phyloP scores from a whole-genome alignment of 35 echinoderm and acorn worm genomes.

The Nesometra sesokonis region DNA sequence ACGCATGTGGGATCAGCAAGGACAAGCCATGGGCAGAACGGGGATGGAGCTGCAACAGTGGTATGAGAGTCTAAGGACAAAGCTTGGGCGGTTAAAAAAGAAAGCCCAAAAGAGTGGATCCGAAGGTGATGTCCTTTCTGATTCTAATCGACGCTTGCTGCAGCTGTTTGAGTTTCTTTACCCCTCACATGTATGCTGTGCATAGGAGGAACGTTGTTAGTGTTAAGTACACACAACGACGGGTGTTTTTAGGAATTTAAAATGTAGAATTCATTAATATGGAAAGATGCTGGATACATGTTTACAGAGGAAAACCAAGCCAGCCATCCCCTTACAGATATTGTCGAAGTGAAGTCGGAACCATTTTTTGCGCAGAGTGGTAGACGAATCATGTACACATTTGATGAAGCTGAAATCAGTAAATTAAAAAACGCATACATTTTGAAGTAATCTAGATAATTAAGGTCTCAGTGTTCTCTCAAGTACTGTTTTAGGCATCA shows the following conservation, averaged over 20 bases:
- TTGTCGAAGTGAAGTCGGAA: too few species aligned
- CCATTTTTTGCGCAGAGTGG: too few species aligned
- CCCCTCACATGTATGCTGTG: slow-evolving; percentile 5
- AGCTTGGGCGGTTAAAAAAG: slow-evolving; percentile 14
- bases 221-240: background rate
- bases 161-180: slow-evolving; percentile 11
- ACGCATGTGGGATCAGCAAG: slow-evolving; percentile 15
- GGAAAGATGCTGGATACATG: too few species aligned
- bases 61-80: slow-evolving; percentile 11
- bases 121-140: slow-evolving; percentile 5
- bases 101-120: slow-evolving; percentile 10
- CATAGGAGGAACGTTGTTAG: slow-evolving; percentile 12
- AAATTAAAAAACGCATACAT: too few species aligned
- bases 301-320: too few species aligned
- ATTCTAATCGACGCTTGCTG: slow-evolving; percentile 4
- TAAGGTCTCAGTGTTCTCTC: too few species aligned
- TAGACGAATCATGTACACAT: too few species aligned
- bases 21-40: slow-evolving; percentile 1
- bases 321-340: too few species aligned
- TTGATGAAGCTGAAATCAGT: too few species aligned
- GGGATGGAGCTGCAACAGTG: slow-evolving; percentile 4
- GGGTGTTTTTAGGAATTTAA: background rate
- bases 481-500: too few species aligned
- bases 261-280: background rate
- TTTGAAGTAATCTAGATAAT: too few species aligned